A percentile compares a stretch with the other conserved stretches of the same genome.
Evolutionary conservation across 2,797 vertebrate genomes (phyloP).

Genomic region (Botia kubotai): DNA sequence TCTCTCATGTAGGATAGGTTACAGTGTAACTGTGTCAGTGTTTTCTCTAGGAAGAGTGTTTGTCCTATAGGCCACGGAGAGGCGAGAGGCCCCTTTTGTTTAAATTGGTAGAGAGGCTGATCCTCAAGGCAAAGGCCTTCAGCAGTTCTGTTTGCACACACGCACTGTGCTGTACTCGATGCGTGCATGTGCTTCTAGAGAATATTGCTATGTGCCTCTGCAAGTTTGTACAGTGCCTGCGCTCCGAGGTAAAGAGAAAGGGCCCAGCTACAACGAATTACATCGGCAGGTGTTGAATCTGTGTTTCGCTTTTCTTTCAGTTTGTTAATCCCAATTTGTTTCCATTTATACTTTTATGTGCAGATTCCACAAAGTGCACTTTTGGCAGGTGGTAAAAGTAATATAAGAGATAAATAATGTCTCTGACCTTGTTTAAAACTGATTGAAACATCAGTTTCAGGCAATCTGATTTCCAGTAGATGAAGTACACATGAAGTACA

Average conservation of each 20-base stretch:
- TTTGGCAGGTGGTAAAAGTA: not conserved
- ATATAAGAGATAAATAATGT: not conserved
- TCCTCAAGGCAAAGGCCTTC: constrained; percentile 73
- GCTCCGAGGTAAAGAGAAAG: constrained; percentile 2
- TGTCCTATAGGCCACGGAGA: constrained; percentile 78
- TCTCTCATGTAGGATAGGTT: constrained; percentile 72
- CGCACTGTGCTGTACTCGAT: not conserved
- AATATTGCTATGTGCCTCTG: not conserved
- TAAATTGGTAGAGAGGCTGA: constrained; percentile 77
- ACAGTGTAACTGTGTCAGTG: constrained; percentile 80
- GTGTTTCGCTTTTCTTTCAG: not conserved
- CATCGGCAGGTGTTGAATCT: not conserved
- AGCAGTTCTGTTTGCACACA: constrained; percentile 70
- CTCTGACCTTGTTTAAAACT: too few species aligned
- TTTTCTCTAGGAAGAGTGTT: constrained; percentile 84
- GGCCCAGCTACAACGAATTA: not conserved
- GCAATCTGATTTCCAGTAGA: too few species aligned
- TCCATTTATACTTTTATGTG: not conserved
- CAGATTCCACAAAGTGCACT: not conserved
- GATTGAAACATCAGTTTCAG: too few species aligned
- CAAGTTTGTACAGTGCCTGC: constrained; percentile 17
- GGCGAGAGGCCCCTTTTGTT: constrained; percentile 81
- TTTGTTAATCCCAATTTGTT: not conserved
- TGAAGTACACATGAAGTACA: too few species aligned
- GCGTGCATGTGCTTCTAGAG: not conserved